A percentile compares a stretch with the other conserved stretches of the same genome.
phyloP scores from a whole-genome alignment of 2,888 invertebrate species.

The Argyresthia goedartella region DNA sequence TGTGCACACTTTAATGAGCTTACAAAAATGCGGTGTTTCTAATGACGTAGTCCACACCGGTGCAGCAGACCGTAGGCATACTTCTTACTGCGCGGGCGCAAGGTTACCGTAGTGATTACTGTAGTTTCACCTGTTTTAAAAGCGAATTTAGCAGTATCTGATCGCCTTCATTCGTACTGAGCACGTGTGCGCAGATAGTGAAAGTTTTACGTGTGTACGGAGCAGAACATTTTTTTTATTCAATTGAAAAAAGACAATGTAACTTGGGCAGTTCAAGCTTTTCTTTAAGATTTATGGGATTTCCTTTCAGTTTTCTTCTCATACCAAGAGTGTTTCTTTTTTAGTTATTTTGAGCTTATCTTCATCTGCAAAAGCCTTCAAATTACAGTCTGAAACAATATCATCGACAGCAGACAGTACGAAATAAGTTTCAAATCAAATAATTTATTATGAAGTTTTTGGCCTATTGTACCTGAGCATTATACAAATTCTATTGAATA shows the following conservation, averaged over 20 bases:
- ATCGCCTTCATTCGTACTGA: slow-evolving; percentile 12
- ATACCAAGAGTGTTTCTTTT: neutral
- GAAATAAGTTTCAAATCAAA: too few relatives aligned
- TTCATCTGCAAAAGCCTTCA: neutral
- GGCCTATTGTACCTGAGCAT: neutral
- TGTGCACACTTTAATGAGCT: too few relatives aligned
- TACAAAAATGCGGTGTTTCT: neutral
- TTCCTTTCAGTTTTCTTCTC: too few relatives aligned
- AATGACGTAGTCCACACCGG: neutral
- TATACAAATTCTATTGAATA: neutral
- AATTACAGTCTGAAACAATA: too few relatives aligned
- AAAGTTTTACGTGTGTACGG: slow-evolving; percentile 25
- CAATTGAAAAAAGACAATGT: too few relatives aligned
- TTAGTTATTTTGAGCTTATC: neutral
- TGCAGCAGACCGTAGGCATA: neutral
- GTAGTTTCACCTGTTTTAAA: slow-evolving; percentile 25
- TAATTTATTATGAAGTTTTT: too few relatives aligned
- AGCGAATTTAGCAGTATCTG: slow-evolving; percentile 19
- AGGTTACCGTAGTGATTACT: slow-evolving; percentile 27
- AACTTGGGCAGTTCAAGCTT: too few relatives aligned
- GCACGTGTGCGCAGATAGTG: slow-evolving; percentile 26
- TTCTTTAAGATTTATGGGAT: too few relatives aligned
- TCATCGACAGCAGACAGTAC: too few relatives aligned
- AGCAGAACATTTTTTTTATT: neutral
- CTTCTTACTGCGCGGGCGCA: slow-evolving; percentile 17